A percentile compares a stretch with the other conserved stretches of the same genome.
phyloP scores from a whole-genome alignment of 1,140 invertebrate genomes.

The Platorchestia sp. region DNA sequence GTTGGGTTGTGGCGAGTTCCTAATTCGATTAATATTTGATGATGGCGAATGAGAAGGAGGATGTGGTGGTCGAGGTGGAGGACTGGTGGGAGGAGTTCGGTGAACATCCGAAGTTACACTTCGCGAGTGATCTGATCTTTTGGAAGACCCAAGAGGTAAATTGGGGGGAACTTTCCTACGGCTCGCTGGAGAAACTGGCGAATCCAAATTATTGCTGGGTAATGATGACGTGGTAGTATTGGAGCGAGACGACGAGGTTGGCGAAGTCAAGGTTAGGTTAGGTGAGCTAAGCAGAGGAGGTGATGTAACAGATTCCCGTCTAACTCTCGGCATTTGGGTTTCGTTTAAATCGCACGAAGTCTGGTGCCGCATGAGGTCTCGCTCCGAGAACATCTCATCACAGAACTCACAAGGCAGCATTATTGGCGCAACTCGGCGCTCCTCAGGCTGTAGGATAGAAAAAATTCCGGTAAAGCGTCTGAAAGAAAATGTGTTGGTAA shows the following conservation, averaged over 20 bases:
- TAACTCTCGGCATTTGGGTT: conserved; percentile 62
- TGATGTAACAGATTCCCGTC: conserved; percentile 56
- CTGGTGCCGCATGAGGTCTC: conserved; percentile 67
- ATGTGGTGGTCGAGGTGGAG: conserved; percentile 57
- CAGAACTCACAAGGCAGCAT: conserved; percentile 67
- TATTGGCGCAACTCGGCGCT: conserved; percentile 64
- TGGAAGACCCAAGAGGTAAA: conserved; percentile 39
- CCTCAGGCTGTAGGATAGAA: conserved; percentile 47
- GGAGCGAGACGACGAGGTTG: background rate
- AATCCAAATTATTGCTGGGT: conserved; percentile 28
- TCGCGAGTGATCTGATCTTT: conserved; percentile 19
- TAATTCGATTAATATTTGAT: conserved; percentile 56
- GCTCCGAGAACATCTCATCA: conserved; percentile 65
- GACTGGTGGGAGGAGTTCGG: conserved; percentile 57
- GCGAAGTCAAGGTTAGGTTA: background rate
- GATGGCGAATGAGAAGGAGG: conserved; percentile 60
- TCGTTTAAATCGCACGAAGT: conserved; percentile 67
- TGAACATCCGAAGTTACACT: conserved; percentile 49
- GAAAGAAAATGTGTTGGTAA: background rate
- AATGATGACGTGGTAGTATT: background rate
- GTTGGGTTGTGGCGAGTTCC: conserved; percentile 58
- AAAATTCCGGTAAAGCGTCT: background rate
- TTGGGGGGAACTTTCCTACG: conserved; percentile 34
- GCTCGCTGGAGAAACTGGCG: conserved; percentile 26
- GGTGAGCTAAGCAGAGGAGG: conserved; percentile 23